Percentiles rank a stretch among this genome's conserved stretches.
Conservation (phyloP, 2,113 vertebrate genomes). For the Hippocampus barbouri region DNA sequence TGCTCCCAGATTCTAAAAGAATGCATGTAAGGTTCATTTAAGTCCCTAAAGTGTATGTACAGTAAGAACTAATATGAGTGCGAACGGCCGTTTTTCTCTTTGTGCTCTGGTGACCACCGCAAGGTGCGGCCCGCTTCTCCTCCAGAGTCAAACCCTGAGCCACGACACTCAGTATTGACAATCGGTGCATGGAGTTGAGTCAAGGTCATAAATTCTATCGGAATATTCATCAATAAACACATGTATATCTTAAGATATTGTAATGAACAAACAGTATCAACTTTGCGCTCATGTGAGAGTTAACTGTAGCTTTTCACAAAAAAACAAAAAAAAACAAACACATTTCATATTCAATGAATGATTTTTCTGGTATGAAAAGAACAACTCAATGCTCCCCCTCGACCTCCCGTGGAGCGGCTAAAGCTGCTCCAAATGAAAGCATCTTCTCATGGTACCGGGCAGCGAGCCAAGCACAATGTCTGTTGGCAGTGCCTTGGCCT, state of each 20-base stretch:
- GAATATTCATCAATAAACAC: neutral
- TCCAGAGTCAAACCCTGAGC: too few relatives aligned
- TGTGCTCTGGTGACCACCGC: too few relatives aligned
- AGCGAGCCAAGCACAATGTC: constrained; percentile 47
- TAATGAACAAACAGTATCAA: constrained; percentile 19
- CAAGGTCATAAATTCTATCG: neutral
- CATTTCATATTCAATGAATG: constrained; percentile 33
- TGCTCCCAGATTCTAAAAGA: neutral
- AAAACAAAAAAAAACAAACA: neutral
- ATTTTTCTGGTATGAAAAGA: constrained; percentile 41
- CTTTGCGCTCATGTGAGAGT: constrained; percentile 11
- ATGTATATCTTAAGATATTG: neutral
- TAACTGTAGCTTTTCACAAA: too few relatives aligned
- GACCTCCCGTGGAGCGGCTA: constrained; percentile 36
- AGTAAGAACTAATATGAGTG: too few relatives aligned
- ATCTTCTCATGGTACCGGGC: constrained; percentile 53
- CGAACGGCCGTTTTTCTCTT: too few relatives aligned
- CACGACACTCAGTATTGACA: too few relatives aligned
- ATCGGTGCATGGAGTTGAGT: neutral
- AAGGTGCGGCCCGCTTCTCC: too few relatives aligned
- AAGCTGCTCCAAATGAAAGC: constrained; percentile 46
- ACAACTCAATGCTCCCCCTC: constrained; percentile 30
- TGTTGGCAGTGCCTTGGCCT: constrained; percentile 45
- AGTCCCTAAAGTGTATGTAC: too few relatives aligned
- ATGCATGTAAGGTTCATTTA: too few relatives aligned